phyloP scores from a whole-genome alignment of 2,797 vertebrate species.

The Sebastes taczanowskii region DNA sequence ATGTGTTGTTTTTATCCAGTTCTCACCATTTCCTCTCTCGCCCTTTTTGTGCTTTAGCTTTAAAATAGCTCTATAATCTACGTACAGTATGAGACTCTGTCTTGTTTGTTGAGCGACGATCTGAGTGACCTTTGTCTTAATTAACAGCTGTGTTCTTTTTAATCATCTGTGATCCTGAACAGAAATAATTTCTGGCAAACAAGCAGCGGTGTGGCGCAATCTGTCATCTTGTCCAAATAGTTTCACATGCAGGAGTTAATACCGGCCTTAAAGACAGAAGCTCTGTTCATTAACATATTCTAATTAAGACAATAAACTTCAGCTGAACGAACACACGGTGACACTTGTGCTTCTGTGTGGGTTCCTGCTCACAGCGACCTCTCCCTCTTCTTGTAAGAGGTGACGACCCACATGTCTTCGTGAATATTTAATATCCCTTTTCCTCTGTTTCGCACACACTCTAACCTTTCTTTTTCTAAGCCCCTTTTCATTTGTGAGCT shows the following conservation, averaged over 20 bases:
- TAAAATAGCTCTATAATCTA: neutral
- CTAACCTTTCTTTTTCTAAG: neutral
- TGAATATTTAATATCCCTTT: constrained; percentile 38
- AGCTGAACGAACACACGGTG: constrained; percentile 30
- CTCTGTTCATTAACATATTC: constrained; percentile 49
- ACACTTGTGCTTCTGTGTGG: constrained; percentile 8
- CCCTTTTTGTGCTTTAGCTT: neutral
- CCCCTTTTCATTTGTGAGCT: neutral
- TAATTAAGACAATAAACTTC: constrained; percentile 54
- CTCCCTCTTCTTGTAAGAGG: neutral
- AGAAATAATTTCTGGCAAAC: constrained; percentile 32
- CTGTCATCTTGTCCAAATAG: constrained; percentile 44
- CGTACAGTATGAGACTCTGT: neutral
- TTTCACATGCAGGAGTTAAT: constrained; percentile 35
- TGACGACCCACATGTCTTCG: constrained; percentile 11
- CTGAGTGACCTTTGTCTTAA: neutral
- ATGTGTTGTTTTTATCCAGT: neutral
- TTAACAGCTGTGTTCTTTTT: constrained; percentile 12
- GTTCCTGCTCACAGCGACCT: constrained; percentile 8
- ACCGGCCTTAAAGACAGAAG: neutral
- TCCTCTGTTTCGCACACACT: neutral
- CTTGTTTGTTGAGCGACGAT: neutral
- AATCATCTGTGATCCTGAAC: constrained; percentile 26
- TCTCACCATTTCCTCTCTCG: neutral
- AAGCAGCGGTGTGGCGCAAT: constrained; percentile 6